Conservation (phyloP, 2,113 vertebrate species). For the Notarius quadriscutis region DNA sequence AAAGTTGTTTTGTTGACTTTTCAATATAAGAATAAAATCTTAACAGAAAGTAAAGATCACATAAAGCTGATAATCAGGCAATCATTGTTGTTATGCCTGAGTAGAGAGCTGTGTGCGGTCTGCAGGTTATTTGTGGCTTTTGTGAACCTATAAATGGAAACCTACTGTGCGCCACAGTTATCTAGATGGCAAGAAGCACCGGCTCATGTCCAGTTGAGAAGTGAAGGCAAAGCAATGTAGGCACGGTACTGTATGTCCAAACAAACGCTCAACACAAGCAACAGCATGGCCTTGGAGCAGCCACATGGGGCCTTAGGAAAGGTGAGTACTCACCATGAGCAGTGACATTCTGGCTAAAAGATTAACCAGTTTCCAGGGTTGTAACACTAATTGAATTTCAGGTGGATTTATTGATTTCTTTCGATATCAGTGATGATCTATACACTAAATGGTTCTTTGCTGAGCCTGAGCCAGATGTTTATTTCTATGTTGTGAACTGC, state of each 20-base stretch:
- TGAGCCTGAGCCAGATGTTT: not conserved
- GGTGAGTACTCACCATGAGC: conserved; percentile 60
- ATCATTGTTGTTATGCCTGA: conserved; percentile 78
- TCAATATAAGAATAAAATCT: not conserved
- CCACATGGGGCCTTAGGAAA: conserved; percentile 53
- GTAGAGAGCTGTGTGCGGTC: conserved; percentile 76
- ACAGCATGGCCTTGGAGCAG: conserved; percentile 73
- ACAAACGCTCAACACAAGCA: conserved; percentile 51
- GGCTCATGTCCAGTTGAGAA: conserved; percentile 69
- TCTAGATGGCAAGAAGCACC: conserved; percentile 70
- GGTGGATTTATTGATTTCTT: not conserved
- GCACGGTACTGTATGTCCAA: conserved; percentile 51
- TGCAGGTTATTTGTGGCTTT: conserved; percentile 86
- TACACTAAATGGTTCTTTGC: not conserved
- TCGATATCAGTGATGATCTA: not conserved
- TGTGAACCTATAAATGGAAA: conserved; percentile 93
- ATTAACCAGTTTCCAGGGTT: not conserved
- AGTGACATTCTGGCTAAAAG: conserved; percentile 21
- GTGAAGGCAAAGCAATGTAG: conserved; percentile 65
- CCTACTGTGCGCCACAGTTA: conserved; percentile 74
- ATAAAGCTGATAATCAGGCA: conserved; percentile 14
- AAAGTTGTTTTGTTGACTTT: not conserved
- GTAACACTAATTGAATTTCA: not conserved
- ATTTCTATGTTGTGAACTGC: not conserved
- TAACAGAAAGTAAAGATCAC: not conserved